Conservation (phyloP, 2,113 vertebrate genomes). For the Solenodon paradoxus region DNA sequence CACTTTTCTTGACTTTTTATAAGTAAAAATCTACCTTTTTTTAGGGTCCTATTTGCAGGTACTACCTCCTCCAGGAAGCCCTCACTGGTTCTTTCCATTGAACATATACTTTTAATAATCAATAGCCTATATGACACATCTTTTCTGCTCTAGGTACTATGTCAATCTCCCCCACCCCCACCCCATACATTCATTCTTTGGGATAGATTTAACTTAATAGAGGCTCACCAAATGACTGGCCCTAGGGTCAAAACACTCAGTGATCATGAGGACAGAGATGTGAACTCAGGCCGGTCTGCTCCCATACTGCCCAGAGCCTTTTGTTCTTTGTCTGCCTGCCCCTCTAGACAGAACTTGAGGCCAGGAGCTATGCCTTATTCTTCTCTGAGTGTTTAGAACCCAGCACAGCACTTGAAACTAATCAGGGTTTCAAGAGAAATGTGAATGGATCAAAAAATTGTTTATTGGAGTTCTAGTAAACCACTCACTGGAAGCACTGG, state of each 20-base stretch:
- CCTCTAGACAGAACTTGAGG: neutral
- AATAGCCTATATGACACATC: neutral
- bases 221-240: neutral
- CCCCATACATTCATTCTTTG: neutral
- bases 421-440: neutral
- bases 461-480: neutral
- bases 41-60: neutral
- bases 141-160: neutral
- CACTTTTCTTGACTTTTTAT: neutral
- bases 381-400: neutral
- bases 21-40: neutral
- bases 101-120: neutral
- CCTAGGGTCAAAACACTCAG: neutral
- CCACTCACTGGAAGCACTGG: neutral
- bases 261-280: neutral
- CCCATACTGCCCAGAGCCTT: neutral
- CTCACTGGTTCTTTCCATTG: neutral
- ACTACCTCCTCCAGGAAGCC: neutral
- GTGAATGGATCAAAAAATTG: neutral
- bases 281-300: neutral
- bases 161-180: neutral
- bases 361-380: conserved; percentile 24
- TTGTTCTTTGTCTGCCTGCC: neutral
- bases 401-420: neutral
- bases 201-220: neutral